Conservation (phyloP, 2,888 invertebrate genomes). For the Smittia aterrima region DNA sequence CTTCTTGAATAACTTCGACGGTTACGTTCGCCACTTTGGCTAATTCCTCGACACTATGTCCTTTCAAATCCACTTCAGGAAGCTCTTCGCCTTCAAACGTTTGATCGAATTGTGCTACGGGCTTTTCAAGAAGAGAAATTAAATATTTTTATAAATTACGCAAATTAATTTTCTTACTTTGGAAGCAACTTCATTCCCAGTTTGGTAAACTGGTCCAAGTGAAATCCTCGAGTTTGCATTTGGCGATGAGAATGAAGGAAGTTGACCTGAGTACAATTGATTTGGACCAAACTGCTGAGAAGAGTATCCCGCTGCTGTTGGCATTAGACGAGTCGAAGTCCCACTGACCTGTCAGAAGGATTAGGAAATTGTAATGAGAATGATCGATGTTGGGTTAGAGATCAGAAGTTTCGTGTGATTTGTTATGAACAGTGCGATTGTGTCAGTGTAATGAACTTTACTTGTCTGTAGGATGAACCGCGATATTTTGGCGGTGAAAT, state of each 20-base stretch:
- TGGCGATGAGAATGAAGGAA: background rate
- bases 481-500: background rate
- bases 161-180: too few species aligned
- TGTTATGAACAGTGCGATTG: background rate
- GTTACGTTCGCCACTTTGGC: constrained; percentile 75
- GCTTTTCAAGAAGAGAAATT: too few species aligned
- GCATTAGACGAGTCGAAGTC: background rate
- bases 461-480: constrained; percentile 5
- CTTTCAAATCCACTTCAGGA: constrained; percentile 49
- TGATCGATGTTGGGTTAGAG: background rate
- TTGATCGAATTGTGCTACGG: background rate
- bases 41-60: constrained; percentile 56
- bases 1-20: constrained; percentile 73
- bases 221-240: background rate
- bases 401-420: background rate
- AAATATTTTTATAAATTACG: too few species aligned
- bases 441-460: background rate
- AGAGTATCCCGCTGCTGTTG: background rate
- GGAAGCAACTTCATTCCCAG: background rate
- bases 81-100: constrained; percentile 24
- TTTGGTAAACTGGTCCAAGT: background rate
- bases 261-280: background rate
- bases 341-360: background rate
- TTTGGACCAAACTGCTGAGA: background rate
- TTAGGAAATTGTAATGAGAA: background rate